Evolutionary conservation across 2,888 invertebrate species (phyloP).

Genomic region (Rhaphigaster nebulosa): DNA sequence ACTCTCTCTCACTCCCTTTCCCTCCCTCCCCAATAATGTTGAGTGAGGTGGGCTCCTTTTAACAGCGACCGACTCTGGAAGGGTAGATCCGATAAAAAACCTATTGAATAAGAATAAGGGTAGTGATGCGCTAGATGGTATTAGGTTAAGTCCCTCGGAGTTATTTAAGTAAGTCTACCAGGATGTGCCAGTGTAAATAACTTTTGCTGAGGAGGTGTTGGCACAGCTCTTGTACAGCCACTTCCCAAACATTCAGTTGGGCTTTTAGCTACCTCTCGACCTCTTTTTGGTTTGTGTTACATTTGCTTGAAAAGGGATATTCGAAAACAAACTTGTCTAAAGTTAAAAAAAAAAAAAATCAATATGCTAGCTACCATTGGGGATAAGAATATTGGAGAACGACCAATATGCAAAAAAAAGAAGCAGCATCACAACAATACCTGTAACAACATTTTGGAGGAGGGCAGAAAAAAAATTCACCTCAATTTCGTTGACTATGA

Average conservation of each 20-base stretch:
- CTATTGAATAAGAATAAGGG: conserved; percentile 57
- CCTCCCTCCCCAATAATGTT: conserved; percentile 28
- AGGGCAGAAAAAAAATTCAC: too few relatives aligned
- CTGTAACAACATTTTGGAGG: too few relatives aligned
- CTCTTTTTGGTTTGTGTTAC: neutral
- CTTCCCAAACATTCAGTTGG: conserved; percentile 5
- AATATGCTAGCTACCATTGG: too few relatives aligned
- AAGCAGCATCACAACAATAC: too few relatives aligned
- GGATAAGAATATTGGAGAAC: too few relatives aligned
- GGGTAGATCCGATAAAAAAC: conserved; percentile 45
- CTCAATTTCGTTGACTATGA: too few relatives aligned
- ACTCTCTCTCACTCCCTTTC: neutral
- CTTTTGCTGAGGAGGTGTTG: neutral
- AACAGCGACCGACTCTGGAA: conserved; percentile 20
- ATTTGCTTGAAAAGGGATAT: neutral
- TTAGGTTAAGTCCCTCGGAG: conserved; percentile 19
- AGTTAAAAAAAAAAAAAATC: neutral
- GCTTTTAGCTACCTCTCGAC: neutral
- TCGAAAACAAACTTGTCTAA: neutral
- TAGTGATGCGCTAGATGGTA: conserved; percentile 15
- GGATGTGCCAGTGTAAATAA: conserved; percentile 33
- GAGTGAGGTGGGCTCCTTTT: conserved; percentile 50
- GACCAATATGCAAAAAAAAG: too few relatives aligned
- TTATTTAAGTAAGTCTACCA: conserved; percentile 39
- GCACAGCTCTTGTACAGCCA: conserved; percentile 17